Base-by-base conservation (phyloP, 2,888 invertebrate species). In the Tridacna gigas region DNA sequence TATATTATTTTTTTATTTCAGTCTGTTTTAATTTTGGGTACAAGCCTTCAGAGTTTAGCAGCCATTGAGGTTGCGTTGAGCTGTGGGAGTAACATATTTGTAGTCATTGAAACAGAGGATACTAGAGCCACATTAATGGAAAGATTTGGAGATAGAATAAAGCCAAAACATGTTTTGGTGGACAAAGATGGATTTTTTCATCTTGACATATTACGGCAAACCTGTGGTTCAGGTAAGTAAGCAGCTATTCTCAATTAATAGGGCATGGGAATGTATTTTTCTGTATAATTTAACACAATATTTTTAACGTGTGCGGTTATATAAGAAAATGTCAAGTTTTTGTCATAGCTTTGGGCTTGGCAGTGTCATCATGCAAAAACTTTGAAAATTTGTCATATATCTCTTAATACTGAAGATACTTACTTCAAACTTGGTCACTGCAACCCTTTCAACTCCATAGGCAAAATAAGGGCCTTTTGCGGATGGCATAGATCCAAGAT, bases 41-140 rank as follows among this genome's bases (percentile, higher is more conserved):
- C 97, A 82, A 98, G 98, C 80, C 98, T 98, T 92, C 98, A 99
- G 60, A 99, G 99, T 18, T 98, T 98, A 96, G 99, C 99, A 1
- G 98, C 99, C 86, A 98, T 99, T 92, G 96, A 98, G n/a, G 97
- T 99, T 91, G 98, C 99, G 78, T 96, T 99, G 77, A 97, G 97
- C 94, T 96, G 97, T 95, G 98, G 98, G 74, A 97, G 98, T 95
- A 96, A 96, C 74, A 93, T 94, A 13, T 92, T 90, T 83, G 98
- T 99, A 20, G 99, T 99, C 0, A 98, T 98, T 77, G 98, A 95
- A 77, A 97, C 97, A 81, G 95, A 96, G 89, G 97, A 97, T 28
- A 63, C 22, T 22, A 77, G 20, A 26, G n/a, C n/a, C 47, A 0
- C 66, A 3, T 37, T 18, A 18, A 28, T 66, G 28, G 66, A 51